A percentile compares a stretch with the other conserved stretches of the same genome.
Evolutionary conservation across 2,797 vertebrate species (phyloP).

Genomic region (Sebastes matsubarae): DNA sequence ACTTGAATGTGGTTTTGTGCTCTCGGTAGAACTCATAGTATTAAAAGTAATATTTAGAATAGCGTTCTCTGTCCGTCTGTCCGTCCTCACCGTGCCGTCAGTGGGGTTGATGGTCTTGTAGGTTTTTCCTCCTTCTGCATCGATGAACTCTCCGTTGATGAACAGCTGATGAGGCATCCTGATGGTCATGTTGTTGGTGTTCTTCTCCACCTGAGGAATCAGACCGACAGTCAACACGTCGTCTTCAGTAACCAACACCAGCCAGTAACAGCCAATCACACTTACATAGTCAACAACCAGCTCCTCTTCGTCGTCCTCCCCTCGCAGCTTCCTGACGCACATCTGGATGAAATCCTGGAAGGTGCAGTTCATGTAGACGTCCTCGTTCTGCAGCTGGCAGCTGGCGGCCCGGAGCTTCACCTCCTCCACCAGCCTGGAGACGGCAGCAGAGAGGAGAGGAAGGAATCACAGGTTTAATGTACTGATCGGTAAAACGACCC

Average conservation of each 20-base stretch:
- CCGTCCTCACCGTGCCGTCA: constrained; percentile 78
- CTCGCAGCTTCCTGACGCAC: constrained; percentile 87
- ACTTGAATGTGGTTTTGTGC: background rate
- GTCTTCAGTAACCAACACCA: background rate
- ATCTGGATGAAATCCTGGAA: constrained; percentile 90
- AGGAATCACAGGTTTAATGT: background rate
- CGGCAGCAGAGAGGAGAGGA: background rate
- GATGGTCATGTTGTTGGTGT: constrained; percentile 85
- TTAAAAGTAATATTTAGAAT: background rate
- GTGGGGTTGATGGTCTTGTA: constrained; percentile 89
- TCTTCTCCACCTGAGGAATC: constrained; percentile 82
- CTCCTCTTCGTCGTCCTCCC: constrained; percentile 82
- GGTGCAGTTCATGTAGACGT: constrained; percentile 90
- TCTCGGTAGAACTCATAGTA: background rate
- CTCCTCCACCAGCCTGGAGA: constrained; percentile 87
- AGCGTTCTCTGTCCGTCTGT: background rate
- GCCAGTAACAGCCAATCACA: background rate
- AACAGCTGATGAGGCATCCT: constrained; percentile 90
- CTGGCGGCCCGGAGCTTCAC: constrained; percentile 83
- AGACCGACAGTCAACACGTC: background rate
- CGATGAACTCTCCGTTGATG: constrained; percentile 87
- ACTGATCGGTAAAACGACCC: background rate
- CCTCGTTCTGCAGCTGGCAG: constrained; percentile 89
- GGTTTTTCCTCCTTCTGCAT: constrained; percentile 85
- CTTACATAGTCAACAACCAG: constrained; percentile 85